phyloP scores from a whole-genome alignment of 2,797 vertebrate genomes.

The Periparus ater region DNA sequence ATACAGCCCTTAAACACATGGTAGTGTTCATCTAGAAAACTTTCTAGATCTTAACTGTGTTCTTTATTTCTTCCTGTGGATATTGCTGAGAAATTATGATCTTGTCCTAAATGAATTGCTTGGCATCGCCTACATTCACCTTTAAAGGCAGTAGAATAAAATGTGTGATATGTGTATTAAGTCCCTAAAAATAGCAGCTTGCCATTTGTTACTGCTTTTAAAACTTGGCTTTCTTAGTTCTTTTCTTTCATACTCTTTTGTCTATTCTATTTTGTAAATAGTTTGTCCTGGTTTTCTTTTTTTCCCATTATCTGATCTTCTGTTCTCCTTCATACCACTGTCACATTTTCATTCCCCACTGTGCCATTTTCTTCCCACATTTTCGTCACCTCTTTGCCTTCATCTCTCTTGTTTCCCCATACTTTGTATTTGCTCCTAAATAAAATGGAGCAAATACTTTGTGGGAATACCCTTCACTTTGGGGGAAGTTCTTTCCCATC shows the following conservation, averaged over 20 bases:
- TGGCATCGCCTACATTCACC: background rate
- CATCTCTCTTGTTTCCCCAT: background rate
- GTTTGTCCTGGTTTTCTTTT: background rate
- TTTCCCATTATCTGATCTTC: background rate
- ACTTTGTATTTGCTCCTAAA: background rate
- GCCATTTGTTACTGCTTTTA: background rate
- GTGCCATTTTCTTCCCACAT: background rate
- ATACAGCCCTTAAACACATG: slow-evolving; percentile 3
- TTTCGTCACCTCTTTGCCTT: background rate
- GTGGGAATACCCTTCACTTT: background rate
- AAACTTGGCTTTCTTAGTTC: background rate
- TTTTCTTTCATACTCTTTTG: background rate
- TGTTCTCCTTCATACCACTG: background rate
- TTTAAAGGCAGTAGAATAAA: background rate
- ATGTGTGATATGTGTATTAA: background rate
- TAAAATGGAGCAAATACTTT: background rate
- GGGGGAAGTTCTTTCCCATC: background rate
- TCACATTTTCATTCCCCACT: background rate
- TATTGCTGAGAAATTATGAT: background rate
- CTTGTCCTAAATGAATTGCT: background rate
- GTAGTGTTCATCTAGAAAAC: background rate
- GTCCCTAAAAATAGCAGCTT: background rate
- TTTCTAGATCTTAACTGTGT: background rate
- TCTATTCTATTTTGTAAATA: background rate
- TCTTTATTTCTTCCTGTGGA: background rate